Evolutionary conservation across 1,140 invertebrate genomes (phyloP).

Genomic region (Achatina immaculata): DNA sequence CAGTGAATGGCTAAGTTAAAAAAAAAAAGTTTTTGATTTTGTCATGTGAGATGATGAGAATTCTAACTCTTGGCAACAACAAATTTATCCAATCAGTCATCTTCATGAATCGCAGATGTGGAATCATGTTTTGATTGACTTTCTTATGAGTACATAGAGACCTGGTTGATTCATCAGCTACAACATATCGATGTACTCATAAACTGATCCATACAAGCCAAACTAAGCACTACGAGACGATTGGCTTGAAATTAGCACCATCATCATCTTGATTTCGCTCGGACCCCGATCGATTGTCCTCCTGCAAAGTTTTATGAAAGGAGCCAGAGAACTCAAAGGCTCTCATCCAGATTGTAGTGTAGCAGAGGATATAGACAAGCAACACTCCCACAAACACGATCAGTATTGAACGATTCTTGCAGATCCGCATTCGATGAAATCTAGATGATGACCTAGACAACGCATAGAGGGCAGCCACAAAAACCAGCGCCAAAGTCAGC

Average conservation of each 20-base stretch:
- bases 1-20: no score
- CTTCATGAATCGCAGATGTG: no score
- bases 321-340: constrained; percentile 62
- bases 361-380: constrained; percentile 66
- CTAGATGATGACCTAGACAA: constrained; percentile 46
- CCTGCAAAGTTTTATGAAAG: constrained; percentile 51
- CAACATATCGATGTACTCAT: no score
- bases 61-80: no score
- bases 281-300: neutral
- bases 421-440: constrained; percentile 51
- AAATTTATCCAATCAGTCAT: no score
- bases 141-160: no score
- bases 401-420: constrained; percentile 61
- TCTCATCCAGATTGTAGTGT: constrained; percentile 66
- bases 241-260: neutral
- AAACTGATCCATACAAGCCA: no score
- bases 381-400: constrained; percentile 57
- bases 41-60: no score
- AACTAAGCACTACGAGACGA: neutral
- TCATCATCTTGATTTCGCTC: neutral
- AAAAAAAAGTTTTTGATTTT: no score
- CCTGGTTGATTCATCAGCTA: no score
- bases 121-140: no score
- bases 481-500: constrained; percentile 45
- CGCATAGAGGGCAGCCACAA: constrained; percentile 49